Conservation (phyloP, 2,797 vertebrate genomes). For the Potorous gilbertii region DNA sequence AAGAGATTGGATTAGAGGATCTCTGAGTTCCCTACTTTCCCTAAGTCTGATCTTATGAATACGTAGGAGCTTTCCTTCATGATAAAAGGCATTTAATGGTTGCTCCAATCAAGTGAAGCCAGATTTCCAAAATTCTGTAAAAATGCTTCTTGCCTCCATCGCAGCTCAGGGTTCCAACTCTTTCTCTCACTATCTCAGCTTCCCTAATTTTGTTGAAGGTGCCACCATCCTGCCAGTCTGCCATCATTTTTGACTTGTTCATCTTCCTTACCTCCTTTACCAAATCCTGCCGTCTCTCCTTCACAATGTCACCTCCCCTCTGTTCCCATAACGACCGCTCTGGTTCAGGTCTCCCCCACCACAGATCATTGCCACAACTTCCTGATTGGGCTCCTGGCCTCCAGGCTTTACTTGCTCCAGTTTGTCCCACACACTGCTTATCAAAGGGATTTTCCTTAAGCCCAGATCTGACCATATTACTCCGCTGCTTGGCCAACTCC, state of each 20-base stretch:
- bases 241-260: background rate
- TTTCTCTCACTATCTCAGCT: background rate
- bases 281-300: background rate
- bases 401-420: background rate
- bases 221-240: background rate
- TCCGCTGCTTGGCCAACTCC: background rate
- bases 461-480: background rate
- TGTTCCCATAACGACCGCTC: background rate
- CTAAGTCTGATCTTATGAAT: too few species aligned
- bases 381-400: background rate
- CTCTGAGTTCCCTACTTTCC: background rate
- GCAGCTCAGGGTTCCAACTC: background rate
- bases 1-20: background rate
- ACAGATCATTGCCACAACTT: background rate
- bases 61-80: background rate
- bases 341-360: background rate
- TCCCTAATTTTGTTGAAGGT: background rate
- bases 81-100: background rate
- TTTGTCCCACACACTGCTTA: too few species aligned
- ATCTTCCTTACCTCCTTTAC: background rate
- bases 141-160: background rate
- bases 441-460: background rate
- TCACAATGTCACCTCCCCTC: background rate
- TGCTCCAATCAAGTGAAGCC: background rate
- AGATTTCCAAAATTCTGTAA: background rate